Evolutionary conservation across 2,113 vertebrate genomes (phyloP), one percentile per base, ranked within the genome.

Genomic region (Ciconia boyciana): DNA sequence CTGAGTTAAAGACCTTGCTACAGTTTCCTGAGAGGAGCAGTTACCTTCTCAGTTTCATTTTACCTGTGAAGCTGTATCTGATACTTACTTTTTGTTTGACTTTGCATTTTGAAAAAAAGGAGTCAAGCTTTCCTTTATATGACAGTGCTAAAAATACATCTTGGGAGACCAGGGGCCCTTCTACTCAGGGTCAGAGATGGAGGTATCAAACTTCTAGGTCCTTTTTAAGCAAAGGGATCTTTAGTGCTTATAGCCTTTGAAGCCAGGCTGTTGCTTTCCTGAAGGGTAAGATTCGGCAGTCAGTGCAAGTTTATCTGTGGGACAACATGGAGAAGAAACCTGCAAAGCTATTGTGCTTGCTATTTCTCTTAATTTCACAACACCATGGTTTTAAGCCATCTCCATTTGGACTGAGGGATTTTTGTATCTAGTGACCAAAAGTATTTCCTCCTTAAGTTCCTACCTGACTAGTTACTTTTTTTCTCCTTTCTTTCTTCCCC

Each of bases 121-220:
- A 41, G 3, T 55, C 34, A 68, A 46, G 46, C 61, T 97, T 95
- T 89, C 39, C 54, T 81, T 76, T 92, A 43, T 87, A 21, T 62
- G 83, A 52, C 28, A n/a, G 58, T 70, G 66, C 87, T 84, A 83
- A 93, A 97, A 97, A 91, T 84, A 88, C 1, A 2, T 62, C 58
- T 70, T 72, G 43, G 25, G 87, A 89, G 58, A 49, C 44, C 31
- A 79, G 34, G 22, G 94, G 70, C 81, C 58, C 74, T 91, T 94
- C 95, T 89, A 61, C 21, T 74, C 28, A 65, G 89, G 86, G 70
- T 94, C 81, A 83, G 70, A 83, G 74, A 55, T 76, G n/a, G 44
- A 84, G 70, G 72, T 95, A 76, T 93, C 80, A 91, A 68, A 74
- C 81, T 95, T 95, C 74, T 39, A 87, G 13, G 52, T 51, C 80